These are phyloP conservation scores for Copidosoma floridanum DNA, from an alignment of 1,140 invertebrate species.

Conservation along the genomic window DNA sequence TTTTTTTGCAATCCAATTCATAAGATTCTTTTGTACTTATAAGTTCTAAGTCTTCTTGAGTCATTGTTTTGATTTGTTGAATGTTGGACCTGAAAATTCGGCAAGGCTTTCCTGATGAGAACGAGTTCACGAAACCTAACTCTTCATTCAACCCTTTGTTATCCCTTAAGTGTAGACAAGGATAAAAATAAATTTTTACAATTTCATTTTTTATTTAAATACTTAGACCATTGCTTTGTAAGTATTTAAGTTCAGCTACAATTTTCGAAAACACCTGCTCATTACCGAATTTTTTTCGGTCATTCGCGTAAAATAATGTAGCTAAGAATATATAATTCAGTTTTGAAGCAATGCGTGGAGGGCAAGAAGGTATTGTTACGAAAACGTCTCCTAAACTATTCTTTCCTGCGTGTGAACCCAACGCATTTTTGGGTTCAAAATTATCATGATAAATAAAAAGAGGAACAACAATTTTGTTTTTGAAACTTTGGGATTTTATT, in stretches of 20 bases:
- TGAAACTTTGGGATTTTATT: background rate
- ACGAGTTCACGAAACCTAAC: constrained; percentile 11
- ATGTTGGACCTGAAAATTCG: constrained; percentile 8
- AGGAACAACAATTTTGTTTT: background rate
- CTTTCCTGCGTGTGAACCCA: background rate
- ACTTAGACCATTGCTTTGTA: background rate
- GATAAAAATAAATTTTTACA: constrained; percentile 1
- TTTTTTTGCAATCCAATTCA: constrained; percentile 9
- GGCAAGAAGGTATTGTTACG: background rate
- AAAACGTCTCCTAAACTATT: constrained; percentile 3
- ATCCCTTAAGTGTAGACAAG: constrained; percentile 1
- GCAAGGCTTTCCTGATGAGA: background rate
- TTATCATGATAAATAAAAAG: constrained; percentile 1
- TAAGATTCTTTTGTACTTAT: constrained; percentile 21
- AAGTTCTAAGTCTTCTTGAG: background rate
- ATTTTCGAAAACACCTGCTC: constrained; percentile 1
- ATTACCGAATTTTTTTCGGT: constrained; percentile 13
- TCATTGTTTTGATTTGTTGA: constrained; percentile 14
- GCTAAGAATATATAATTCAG: background rate
- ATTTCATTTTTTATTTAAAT: background rate
- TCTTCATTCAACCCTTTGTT: background rate
- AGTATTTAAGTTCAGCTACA: constrained; percentile 9
- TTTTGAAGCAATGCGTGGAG: constrained; percentile 6
- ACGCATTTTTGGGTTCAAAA: background rate
- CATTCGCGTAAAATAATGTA: constrained; percentile 6